These are phyloP conservation scores for Ypsolopha sequella DNA, from an alignment of 2,888 invertebrate species.

Conservation along the genomic window DNA sequence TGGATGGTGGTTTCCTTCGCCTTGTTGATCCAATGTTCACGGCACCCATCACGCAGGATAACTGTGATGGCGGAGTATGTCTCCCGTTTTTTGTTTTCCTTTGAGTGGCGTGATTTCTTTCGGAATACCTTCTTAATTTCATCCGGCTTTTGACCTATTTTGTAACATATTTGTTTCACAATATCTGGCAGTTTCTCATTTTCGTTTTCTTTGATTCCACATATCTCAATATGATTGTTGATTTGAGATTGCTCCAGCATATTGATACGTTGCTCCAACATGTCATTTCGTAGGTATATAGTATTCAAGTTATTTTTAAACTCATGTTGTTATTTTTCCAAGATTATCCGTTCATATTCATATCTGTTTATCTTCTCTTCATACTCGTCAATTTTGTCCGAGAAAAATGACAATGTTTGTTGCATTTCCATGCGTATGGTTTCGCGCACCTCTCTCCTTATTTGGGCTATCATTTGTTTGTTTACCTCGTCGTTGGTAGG, in stretches of 20 bases:
- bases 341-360: background rate
- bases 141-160: background rate
- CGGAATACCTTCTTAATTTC: background rate
- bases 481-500: background rate
- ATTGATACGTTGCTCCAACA: background rate
- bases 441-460: background rate
- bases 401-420: background rate
- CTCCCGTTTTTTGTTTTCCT: too few species aligned
- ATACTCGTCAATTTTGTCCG: slow-evolving; percentile 6
- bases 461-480: background rate
- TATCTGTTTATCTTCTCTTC: slow-evolving; percentile 5
- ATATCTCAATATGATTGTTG: background rate
- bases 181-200: background rate
- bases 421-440: background rate
- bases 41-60: background rate
- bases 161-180: background rate
- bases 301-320: background rate
- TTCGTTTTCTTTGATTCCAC: background rate
- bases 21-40: background rate
- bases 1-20: background rate
- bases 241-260: background rate
- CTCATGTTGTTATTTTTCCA: background rate
- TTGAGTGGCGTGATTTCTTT: too few species aligned
- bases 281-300: background rate
- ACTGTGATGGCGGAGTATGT: too few species aligned